Base-by-base conservation (phyloP, 2,113 vertebrate species). In the Motacilla tschutschensis region DNA sequence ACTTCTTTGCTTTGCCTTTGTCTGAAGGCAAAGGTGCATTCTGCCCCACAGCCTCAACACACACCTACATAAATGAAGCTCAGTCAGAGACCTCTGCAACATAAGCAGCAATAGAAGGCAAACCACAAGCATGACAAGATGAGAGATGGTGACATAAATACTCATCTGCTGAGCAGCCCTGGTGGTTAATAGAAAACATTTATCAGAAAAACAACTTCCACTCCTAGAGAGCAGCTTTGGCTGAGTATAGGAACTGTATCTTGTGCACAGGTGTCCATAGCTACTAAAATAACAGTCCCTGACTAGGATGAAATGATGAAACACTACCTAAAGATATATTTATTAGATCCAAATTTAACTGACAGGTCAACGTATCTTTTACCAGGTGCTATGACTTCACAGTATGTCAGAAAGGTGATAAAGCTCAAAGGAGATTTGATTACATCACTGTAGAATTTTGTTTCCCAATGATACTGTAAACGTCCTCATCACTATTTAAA, bases 281-380 rank as follows among this genome's bases (percentile, higher is more conserved):
- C 22, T 54, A 87, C 77, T 84, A 73, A 91, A 92, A 83, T 53
- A 83, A 54, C 46, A 69, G 75, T 24, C 7, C 58, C 50, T 90
- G 48, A 79, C 73, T 67, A 51, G n/a, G 28, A 58, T 26, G 22
- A 90, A 46, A 62, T 26, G n/a, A 90, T 64, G 51, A 90, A 92
- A 88, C 33, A 47, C 33, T 64, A 63, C 54, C 73, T 86, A 21
- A 84, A 67, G 79, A 94, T 80, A 89, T 76, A 93, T 71, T 35
- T 29, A 47, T n/a, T 24, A 5, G 10, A 40, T 85, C 54, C 43
- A 83, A 73, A 94, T 79, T 67, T 83, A 95, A 91, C 46, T 71
- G 73, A 75, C 79, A 83, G 58, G 50, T 83, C 48, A 71, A 66
- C 33, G 59, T 29, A 44, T 48, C 48, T 83, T 72, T 41, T 66